A percentile compares a stretch with the other conserved stretches of the same genome.
phyloP scores from a whole-genome alignment of 1,140 invertebrate species.

The Polyergus mexicanus region DNA sequence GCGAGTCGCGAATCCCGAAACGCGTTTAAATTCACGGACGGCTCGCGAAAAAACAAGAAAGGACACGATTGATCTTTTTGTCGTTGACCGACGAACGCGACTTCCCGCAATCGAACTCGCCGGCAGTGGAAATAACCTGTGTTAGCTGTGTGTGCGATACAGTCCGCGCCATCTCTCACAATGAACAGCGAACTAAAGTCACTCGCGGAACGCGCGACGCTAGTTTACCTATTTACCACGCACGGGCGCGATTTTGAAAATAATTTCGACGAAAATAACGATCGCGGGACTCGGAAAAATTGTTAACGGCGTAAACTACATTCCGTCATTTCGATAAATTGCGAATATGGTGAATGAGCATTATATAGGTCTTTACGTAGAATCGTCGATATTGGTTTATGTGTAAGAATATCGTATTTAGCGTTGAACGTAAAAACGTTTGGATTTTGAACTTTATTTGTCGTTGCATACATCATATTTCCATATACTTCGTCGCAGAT shows the following conservation, averaged over 20 bases:
- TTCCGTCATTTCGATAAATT: background rate
- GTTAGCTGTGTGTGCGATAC: background rate
- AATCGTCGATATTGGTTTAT: background rate
- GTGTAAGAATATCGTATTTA: background rate
- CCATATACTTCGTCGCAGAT: background rate
- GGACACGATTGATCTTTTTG: background rate
- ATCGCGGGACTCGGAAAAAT: background rate
- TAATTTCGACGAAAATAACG: background rate
- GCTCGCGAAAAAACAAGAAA: background rate
- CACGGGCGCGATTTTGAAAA: background rate
- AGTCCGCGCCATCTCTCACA: constrained; percentile 29
- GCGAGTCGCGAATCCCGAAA: background rate
- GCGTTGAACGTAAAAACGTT: background rate
- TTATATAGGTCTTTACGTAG: background rate
- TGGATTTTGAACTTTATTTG: too few relatives aligned
- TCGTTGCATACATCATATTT: background rate
- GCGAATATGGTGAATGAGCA: background rate
- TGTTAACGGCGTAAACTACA: background rate
- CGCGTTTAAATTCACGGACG: background rate
- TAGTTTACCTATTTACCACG: background rate
- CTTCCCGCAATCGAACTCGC: constrained; percentile 17
- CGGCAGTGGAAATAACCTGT: background rate
- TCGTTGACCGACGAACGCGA: background rate
- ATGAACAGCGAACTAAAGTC: background rate
- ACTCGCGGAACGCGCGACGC: background rate